Evolutionary conservation across 2,113 vertebrate species (phyloP).

Genomic region (Plotosus lineatus): DNA sequence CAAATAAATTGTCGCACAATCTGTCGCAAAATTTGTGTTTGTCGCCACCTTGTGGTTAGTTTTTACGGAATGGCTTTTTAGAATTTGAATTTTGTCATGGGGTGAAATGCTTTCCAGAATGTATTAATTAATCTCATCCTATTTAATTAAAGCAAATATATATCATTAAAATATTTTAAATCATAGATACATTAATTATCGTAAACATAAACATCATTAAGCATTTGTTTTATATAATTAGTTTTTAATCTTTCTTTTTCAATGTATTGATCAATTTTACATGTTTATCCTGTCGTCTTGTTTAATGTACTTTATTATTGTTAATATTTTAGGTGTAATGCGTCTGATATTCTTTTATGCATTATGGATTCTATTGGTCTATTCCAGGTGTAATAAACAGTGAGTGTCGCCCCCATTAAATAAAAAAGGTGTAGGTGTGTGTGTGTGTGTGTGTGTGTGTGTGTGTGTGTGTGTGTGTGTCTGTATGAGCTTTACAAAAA

Average conservation of each 20-base stretch:
- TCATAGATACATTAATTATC: background rate
- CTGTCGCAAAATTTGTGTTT: conserved; percentile 14
- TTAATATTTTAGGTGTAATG: background rate
- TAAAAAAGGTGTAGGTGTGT: no score
- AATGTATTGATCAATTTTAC: background rate
- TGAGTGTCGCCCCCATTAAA: no score
- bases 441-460: no score
- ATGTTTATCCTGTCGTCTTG: background rate
- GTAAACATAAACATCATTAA: background rate
- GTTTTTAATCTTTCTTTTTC: no score
- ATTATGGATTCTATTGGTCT: no score
- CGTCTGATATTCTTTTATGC: no score
- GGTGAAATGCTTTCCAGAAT: no score
- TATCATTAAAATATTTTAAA: background rate
- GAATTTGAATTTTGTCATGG: no score
- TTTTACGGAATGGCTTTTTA: background rate
- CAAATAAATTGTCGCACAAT: background rate
- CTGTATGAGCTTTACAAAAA: no score
- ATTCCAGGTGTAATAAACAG: background rate
- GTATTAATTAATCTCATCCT: background rate
- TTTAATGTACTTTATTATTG: background rate
- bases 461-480: no score
- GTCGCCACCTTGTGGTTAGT: background rate
- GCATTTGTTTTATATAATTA: no score
- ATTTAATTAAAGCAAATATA: background rate